Base-by-base conservation (phyloP, 2,888 invertebrate genomes). In the Ophion obscuratus region DNA sequence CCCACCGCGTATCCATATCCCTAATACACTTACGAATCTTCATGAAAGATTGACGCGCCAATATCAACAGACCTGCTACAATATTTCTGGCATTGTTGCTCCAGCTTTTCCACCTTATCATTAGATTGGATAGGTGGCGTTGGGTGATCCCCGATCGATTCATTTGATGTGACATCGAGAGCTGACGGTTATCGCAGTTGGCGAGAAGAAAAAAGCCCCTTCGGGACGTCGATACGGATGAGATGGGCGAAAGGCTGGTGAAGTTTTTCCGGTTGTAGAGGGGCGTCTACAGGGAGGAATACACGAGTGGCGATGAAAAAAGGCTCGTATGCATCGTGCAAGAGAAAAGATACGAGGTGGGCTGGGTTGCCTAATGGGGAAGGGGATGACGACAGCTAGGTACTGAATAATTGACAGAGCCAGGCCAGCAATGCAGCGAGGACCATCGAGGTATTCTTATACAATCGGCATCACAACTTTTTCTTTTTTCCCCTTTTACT, bases 401-500 rank as follows among this genome's bases (percentile, higher is more conserved):
- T 20, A 70, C 68, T 78, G 70, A 78, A 78, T 70, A 78, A 78
- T 78, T 78, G 68, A 81, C 66, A 44, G 66, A 79, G 62, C n/a
- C 68, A 27, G 64, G 47, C 14, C 24, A 67, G 40, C 36, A n/a
- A 71, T 64, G 24, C 24, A 47, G 27, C 44, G n/a, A 62, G 57
- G 24, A 67, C 40, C 77, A 67, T 67, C 57, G 66, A 66, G 77
- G 36, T 77, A 77, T 77, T 40, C 77, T 67, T 24, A 61, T 77
- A 77, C 77, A 67, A 76, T 67, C 36, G 76, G 31, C 66, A 57
- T 47, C 91, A 89, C 67, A 24, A 61, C 40, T 47, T 62, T 40
- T 17, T 74, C 76, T 61, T 91, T 91, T 89, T 89, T 87, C 87
- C 88, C 88, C 87, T 85, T 86, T 84, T 84, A 73, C 84, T 83